Conservation (phyloP, 1,140 invertebrate genomes). For the Saccostrea glomerata region DNA sequence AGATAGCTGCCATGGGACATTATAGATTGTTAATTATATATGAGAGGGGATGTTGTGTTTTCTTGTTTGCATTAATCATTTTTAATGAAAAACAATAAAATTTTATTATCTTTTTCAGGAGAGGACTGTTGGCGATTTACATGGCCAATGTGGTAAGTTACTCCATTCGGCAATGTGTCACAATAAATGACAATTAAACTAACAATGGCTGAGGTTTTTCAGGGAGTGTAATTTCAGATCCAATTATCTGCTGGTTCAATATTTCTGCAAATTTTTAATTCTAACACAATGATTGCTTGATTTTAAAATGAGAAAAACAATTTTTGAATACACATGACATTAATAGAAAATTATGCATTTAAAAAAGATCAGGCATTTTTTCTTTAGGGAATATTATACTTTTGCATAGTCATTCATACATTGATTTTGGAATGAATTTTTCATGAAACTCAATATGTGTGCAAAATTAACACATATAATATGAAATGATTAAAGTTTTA, state of each 20-base stretch:
- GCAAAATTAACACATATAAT: background rate
- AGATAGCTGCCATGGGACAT: background rate
- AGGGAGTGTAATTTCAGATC: constrained; percentile 10
- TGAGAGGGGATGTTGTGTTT: background rate
- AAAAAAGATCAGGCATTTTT: background rate
- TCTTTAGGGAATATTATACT: background rate
- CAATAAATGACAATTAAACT: background rate
- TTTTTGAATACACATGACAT: background rate
- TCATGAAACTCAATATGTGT: background rate
- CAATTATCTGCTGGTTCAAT: background rate
- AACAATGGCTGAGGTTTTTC: background rate
- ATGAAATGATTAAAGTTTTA: background rate
- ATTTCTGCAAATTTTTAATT: background rate
- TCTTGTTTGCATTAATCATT: constrained; percentile 9
- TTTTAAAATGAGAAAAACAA: background rate
- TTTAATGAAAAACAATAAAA: constrained; percentile 33
- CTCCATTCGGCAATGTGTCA: background rate
- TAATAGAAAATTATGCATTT: background rate
- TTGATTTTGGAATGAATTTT: background rate
- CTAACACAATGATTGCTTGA: background rate
- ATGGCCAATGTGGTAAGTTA: constrained; percentile 88
- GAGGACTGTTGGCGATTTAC: constrained; percentile 87
- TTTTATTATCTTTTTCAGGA: constrained; percentile 81
- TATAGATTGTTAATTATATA: constrained; percentile 27
- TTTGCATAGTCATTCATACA: background rate